Conservation (phyloP, 2,113 vertebrate species). For the Dinomys branickii region DNA sequence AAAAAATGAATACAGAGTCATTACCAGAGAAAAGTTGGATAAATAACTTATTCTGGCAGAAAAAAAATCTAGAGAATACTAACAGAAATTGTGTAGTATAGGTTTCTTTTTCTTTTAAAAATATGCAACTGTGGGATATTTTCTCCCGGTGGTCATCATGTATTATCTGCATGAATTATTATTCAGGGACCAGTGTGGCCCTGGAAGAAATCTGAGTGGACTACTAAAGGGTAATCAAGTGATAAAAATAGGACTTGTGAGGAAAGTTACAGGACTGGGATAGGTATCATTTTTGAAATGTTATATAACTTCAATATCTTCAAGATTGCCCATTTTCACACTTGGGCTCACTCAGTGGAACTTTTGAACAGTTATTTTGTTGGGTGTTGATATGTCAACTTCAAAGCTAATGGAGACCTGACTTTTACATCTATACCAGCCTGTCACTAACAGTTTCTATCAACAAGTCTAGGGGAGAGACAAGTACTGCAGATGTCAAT, state of each 20-base stretch:
- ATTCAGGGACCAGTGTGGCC: not conserved
- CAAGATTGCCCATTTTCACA: not conserved
- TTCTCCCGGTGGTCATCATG: not conserved
- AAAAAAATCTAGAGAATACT: not conserved
- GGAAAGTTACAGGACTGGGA: not conserved
- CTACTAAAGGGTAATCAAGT: not conserved
- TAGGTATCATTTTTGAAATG: conserved; percentile 32
- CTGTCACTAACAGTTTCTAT: not conserved
- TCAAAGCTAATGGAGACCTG: conserved; percentile 15
- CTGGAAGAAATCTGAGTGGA: not conserved
- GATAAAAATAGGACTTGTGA: not conserved
- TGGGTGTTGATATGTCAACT: not conserved
- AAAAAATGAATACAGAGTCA: conserved; percentile 42
- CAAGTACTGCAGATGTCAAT: not conserved
- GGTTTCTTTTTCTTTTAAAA: not conserved
- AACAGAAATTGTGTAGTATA: not conserved
- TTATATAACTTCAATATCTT: not conserved
- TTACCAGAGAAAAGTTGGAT: conserved; percentile 1
- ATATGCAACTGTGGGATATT: not conserved
- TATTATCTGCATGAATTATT: not conserved
- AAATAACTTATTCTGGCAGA: not conserved
- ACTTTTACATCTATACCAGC: not conserved
- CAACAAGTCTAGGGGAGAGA: not conserved
- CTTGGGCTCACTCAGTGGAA: not conserved
- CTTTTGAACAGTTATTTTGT: conserved; percentile 26